phyloP scores from a whole-genome alignment of 2,797 vertebrate species.

The Stomatorhinus walkeri region DNA sequence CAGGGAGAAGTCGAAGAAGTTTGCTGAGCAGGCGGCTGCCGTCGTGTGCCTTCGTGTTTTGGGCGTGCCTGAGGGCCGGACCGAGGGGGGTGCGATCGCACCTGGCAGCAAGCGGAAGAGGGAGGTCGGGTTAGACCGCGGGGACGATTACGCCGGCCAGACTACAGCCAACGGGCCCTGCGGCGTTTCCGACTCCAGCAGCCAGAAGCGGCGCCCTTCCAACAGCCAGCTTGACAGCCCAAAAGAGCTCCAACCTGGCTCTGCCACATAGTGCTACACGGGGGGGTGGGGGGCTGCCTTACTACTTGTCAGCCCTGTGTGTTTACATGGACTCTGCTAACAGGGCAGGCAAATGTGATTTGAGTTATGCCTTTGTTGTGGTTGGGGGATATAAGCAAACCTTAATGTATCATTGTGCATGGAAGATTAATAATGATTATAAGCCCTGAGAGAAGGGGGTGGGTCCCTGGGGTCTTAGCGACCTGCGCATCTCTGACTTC shows the following conservation, averaged over 20 bases:
- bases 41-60: constrained; percentile 77
- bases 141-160: constrained; percentile 26
- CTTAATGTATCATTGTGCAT: not conserved
- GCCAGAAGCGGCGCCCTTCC: constrained; percentile 43
- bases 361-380: not conserved
- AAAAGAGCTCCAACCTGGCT: not conserved
- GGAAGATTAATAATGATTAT: not conserved
- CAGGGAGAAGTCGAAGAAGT: constrained; percentile 97
- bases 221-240: not conserved
- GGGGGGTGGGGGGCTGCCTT: not conserved
- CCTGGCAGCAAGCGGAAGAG: constrained; percentile 81
- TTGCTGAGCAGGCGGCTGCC: constrained; percentile 86
- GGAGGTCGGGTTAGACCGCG: constrained; percentile 45
- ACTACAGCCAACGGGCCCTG: not conserved
- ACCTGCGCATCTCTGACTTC: not conserved
- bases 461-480: not conserved
- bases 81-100: constrained; percentile 62
- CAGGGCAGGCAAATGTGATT: not conserved
- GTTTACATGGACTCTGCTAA: constrained; percentile 10
- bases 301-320: not conserved
- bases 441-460: not conserved
- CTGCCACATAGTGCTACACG: not conserved
- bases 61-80: constrained; percentile 75
- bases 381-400: not conserved
- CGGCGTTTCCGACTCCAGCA: constrained; percentile 8